Percentiles rank a stretch among this genome's conserved stretches.
These are phyloP conservation scores for Sylvicola cinctus DNA, from an alignment of 2,888 invertebrate species.

Conservation along the genomic window DNA sequence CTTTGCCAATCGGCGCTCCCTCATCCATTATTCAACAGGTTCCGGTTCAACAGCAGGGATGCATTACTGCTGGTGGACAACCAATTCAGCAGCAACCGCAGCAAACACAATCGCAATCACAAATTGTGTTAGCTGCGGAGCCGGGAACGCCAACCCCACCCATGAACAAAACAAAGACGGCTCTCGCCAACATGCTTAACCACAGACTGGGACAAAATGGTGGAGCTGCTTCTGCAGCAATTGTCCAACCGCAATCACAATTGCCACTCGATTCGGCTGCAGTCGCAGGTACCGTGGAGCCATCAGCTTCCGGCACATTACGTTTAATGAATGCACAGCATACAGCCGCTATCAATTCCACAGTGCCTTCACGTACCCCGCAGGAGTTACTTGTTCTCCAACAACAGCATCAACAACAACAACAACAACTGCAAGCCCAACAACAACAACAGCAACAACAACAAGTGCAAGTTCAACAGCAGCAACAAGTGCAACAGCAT, in stretches of 20 bases:
- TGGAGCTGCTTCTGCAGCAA: slow-evolving; percentile 18
- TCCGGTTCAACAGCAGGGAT: too few species aligned
- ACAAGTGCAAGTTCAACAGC: slow-evolving; percentile 15
- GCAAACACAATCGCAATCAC: slow-evolving; percentile 16
- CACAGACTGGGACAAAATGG: slow-evolving; percentile 46
- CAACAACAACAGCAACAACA: slow-evolving; percentile 30
- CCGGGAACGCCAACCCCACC: slow-evolving; percentile 46
- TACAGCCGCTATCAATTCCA: slow-evolving; percentile 34
- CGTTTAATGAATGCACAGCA: slow-evolving; percentile 74
- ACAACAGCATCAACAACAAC: slow-evolving; percentile 29
- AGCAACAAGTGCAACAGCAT: slow-evolving; percentile 25
- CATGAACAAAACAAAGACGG: slow-evolving; percentile 83
- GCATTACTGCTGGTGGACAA: slow-evolving; percentile 15
- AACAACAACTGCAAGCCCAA: slow-evolving; percentile 29
- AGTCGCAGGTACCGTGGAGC: slow-evolving; percentile 20
- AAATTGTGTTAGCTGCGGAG: slow-evolving; percentile 27
- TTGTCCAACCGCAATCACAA: slow-evolving; percentile 25
- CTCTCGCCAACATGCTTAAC: slow-evolving; percentile 83
- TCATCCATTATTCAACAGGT: too few species aligned
- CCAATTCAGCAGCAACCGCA: slow-evolving; percentile 16
- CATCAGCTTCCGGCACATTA: slow-evolving; percentile 46
- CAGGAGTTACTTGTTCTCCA: slow-evolving; percentile 34
- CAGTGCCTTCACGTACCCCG: slow-evolving; percentile 18
- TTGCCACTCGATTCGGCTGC: slow-evolving; percentile 26
- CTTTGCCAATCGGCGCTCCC: too few species aligned